Evolutionary conservation across 1,140 invertebrate species (phyloP), one percentile per base, ranked within the genome.

Genomic region (Macrobrachium rosenbergii): DNA sequence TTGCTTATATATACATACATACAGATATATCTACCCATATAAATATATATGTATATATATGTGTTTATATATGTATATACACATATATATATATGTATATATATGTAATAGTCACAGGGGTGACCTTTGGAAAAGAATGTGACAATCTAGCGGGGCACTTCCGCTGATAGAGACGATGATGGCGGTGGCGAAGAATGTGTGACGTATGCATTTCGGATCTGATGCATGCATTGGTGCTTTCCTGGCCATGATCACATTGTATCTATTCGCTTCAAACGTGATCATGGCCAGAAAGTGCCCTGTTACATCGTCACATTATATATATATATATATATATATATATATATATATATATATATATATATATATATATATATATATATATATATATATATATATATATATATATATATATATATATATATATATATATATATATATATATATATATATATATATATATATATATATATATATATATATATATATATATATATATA

Each of bases 311-410:
- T n/a, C n/a, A n/a, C n/a, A n/a, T n/a, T n/a, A 69, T 69, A 69
- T 19, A 69, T 69, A 69, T 69, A 69, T n/a, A 69, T 69, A 69
- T 12, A 14, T n/a, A 69, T 12, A 69, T 69, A 69, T 12, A 69
- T 69, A 69, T 69, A 69, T 69, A n/a, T 17, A n/a, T 69, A 69
- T 69, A 69, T 69, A 69, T 69, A 69, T 69, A 69, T 17, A 69
- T 69, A 69, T 69, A 69, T 69, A 69, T n/a, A 69, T 69, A 69
- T 69, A 69, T 69, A 69, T 69, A 69, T 69, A 69, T 69, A 69
- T n/a, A 69, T 69, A 69, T 69, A 69, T 69, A 69, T n/a, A 69
- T 69, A 69, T n/a, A 69, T n/a, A 69, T n/a, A 19, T 69, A 69
- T 69, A n/a, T n/a, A 69, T 69, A 69, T 69, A 69, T 69, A 69